These are phyloP conservation scores for Nibea coibor DNA, from an alignment of 2,113 vertebrate genomes.

Conservation along the genomic window DNA sequence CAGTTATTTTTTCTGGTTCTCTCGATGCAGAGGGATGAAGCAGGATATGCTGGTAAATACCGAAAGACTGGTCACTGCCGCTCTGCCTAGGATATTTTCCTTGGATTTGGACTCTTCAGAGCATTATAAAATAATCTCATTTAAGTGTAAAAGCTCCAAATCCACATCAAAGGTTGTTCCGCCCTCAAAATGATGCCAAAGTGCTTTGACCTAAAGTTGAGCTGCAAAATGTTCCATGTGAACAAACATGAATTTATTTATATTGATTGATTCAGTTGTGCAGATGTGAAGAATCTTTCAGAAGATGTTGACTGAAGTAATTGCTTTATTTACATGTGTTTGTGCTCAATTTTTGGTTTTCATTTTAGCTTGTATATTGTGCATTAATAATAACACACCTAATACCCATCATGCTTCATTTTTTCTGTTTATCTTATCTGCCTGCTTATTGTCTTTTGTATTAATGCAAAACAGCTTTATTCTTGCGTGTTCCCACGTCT, in stretches of 20 bases:
- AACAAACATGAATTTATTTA: slow-evolving; percentile 17
- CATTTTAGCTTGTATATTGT: too few species aligned
- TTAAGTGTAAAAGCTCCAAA: slow-evolving; percentile 36
- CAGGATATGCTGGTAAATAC: background rate
- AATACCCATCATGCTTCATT: background rate
- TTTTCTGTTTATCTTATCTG: background rate
- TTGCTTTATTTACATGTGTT: background rate
- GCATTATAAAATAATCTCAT: slow-evolving; percentile 41
- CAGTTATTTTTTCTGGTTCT: background rate
- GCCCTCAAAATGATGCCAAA: background rate
- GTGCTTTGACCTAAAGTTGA: slow-evolving; percentile 31
- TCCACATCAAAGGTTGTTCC: slow-evolving; percentile 47
- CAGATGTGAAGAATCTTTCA: background rate
- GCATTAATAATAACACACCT: too few species aligned
- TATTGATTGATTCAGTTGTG: background rate
- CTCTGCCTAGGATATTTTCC: background rate
- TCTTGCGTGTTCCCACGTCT: background rate
- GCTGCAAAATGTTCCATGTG: background rate
- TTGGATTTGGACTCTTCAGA: background rate
- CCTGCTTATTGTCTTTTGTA: background rate
- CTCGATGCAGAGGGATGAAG: background rate
- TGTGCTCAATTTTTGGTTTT: too few species aligned
- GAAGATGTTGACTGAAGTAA: background rate
- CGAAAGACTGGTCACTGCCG: background rate
- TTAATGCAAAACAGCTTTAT: background rate